Evolutionary conservation across 2,888 invertebrate species (phyloP), one percentile per base, ranked within the genome.

Genomic region (Byasa hedistus): DNA sequence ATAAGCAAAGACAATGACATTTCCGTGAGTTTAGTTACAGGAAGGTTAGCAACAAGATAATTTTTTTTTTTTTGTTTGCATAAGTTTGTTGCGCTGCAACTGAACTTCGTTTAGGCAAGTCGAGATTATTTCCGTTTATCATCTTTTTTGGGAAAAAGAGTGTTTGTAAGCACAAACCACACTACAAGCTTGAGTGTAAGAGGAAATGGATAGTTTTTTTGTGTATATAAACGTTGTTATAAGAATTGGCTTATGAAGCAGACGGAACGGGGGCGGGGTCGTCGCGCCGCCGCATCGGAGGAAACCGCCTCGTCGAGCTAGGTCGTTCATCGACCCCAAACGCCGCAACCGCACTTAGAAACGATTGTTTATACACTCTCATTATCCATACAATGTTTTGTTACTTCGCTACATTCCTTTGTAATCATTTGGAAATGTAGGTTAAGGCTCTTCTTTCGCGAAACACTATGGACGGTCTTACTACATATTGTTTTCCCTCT

Each of bases 341-440:
- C 70, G 61, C 74, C 69, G 70, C 73, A 61, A 68, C 73, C 69
- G 64, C 72, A 69, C 69, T 69, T 70, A 68, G 70, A 70, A 79
- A 80, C 84, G 83, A 87, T 88, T 88, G 88, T 89, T 84, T 86
- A 84, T 84, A 85, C 83, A 61, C 62, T 79, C 84, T 81, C 81
- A 89, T 89, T 86, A 89, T 86, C 87, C 83, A 83, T 86, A 88
- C 87, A 81, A 79, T 82, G 84, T 83, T 84, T 79, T 82, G 84
- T 84, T 80, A 80, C 86, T 84, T 89, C 89, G 91, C 89, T 89
- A 88, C 89, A 90, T 89, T 87, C 91, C 89, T 83, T 83, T 83
- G 85, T 89, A 88, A 91, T 86, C 81, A 83, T 83, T 80, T 74
- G 78, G 75, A 78, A 86, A 90, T 89, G 83, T 89, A 75, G 90